These are phyloP conservation scores for Barnardius zonarius DNA, from an alignment of 2,113 vertebrate species.

Conservation along the genomic window DNA sequence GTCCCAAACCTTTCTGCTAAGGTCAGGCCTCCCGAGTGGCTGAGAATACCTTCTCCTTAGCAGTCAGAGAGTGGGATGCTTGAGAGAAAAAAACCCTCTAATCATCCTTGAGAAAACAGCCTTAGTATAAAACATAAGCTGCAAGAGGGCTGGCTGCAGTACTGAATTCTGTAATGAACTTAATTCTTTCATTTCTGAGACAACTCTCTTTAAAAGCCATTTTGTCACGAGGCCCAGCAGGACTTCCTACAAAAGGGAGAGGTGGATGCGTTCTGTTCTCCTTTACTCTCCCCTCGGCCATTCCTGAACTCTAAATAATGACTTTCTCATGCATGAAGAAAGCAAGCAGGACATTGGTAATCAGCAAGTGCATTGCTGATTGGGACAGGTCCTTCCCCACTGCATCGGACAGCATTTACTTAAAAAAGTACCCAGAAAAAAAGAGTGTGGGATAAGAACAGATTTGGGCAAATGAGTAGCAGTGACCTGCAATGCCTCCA, in stretches of 20 bases:
- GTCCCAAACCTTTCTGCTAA: not conserved
- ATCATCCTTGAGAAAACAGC: not conserved
- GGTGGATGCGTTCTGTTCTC: not conserved
- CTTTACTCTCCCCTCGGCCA: rapidly evolving
- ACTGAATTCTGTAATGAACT: rapidly evolving
- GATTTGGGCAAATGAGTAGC: not conserved
- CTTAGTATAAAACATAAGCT: not conserved
- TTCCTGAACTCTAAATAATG: not conserved
- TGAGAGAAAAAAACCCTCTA: rapidly evolving
- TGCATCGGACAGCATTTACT: rapidly evolving
- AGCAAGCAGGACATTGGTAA: not conserved
- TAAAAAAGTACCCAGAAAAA: not conserved
- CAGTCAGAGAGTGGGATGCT: rapidly evolving
- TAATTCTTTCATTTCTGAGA: not conserved
- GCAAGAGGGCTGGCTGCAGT: not conserved
- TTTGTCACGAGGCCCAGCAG: rapidly evolving
- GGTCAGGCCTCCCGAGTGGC: not conserved
- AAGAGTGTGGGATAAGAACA: not conserved
- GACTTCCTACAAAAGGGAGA: not conserved
- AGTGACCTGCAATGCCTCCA: not conserved
- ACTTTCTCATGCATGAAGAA: not conserved
- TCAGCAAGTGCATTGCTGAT: not conserved
- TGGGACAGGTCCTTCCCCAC: not conserved
- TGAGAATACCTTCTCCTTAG: not conserved
- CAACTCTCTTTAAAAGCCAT: not conserved